These are phyloP conservation scores for Speoplatyrhinus poulsoni DNA, from an alignment of 2,113 vertebrate species.

Conservation along the genomic window DNA sequence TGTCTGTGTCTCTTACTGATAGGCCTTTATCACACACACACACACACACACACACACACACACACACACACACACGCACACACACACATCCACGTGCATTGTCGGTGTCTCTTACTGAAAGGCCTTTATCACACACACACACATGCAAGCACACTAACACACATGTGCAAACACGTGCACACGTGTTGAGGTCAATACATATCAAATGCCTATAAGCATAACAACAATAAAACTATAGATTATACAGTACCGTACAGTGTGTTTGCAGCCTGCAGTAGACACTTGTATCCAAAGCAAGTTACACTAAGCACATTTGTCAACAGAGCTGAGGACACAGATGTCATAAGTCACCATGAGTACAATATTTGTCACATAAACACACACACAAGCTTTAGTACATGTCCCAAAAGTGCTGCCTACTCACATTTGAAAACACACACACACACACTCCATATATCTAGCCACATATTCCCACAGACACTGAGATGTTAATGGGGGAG, in stretches of 20 bases:
- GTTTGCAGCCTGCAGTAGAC: too few relatives aligned
- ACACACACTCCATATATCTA: conserved; percentile 36
- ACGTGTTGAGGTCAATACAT: too few relatives aligned
- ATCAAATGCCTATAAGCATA: too few relatives aligned
- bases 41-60: not conserved
- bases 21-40: not conserved
- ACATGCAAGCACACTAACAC: not conserved
- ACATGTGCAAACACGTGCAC: not conserved
- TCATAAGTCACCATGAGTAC: too few relatives aligned
- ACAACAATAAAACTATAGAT: too few relatives aligned
- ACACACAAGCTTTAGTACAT: not conserved
- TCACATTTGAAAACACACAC: conserved; percentile 7
- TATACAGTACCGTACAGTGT: too few relatives aligned
- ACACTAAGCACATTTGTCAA: too few relatives aligned
- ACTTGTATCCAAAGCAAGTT: too few relatives aligned
- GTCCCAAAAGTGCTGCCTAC: not conserved
- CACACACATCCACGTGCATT: not conserved
- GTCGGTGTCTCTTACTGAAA: too few relatives aligned
- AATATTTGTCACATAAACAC: not conserved
- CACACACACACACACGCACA: not conserved
- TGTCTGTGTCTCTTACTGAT: too few relatives aligned
- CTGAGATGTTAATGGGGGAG: conserved; percentile 47
- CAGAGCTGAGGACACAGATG: too few relatives aligned
- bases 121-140: not conserved
- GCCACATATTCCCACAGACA: conserved; percentile 37